Conservation (phyloP, 1,140 invertebrate species). For the Cecropterus lyciades region DNA sequence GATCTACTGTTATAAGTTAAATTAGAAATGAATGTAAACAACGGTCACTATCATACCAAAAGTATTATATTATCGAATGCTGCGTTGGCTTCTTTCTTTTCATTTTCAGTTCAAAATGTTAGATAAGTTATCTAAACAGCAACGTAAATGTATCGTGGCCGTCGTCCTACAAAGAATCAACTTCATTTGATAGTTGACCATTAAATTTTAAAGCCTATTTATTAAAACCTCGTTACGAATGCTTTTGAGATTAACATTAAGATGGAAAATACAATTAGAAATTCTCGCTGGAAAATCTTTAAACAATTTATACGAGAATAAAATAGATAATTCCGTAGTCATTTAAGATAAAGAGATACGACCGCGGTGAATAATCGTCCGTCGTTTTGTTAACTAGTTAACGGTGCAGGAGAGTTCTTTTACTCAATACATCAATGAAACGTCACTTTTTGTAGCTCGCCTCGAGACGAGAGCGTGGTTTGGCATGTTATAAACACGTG, state of each 20-base stretch:
- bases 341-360: slow-evolving; percentile 54
- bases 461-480: slow-evolving; percentile 32
- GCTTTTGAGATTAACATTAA: slow-evolving; percentile 14
- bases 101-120: slow-evolving; percentile 47
- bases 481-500: slow-evolving; percentile 51
- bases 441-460: slow-evolving; percentile 62
- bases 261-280: slow-evolving; percentile 20
- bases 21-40: slow-evolving; percentile 43
- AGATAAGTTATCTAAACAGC: slow-evolving; percentile 44
- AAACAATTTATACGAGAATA: not conserved
- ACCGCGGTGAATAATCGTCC: slow-evolving; percentile 60
- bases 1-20: not conserved
- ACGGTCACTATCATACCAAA: slow-evolving; percentile 61
- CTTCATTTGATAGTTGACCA: slow-evolving; percentile 4
- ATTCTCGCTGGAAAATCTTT: slow-evolving; percentile 4
- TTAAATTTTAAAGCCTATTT: slow-evolving; percentile 17
- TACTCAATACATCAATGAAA: slow-evolving; percentile 72
- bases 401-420: slow-evolving; percentile 64
- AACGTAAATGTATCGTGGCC: slow-evolving; percentile 25
- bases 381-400: slow-evolving; percentile 69
- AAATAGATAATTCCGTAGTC: slow-evolving; percentile 21
- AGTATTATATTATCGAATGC: slow-evolving; percentile 53
- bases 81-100: slow-evolving; percentile 45
- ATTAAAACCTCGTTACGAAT: slow-evolving; percentile 2
- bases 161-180: slow-evolving; percentile 8